phyloP scores from a whole-genome alignment of 1,140 invertebrate genomes.

The Tetragnatha versicolor region DNA sequence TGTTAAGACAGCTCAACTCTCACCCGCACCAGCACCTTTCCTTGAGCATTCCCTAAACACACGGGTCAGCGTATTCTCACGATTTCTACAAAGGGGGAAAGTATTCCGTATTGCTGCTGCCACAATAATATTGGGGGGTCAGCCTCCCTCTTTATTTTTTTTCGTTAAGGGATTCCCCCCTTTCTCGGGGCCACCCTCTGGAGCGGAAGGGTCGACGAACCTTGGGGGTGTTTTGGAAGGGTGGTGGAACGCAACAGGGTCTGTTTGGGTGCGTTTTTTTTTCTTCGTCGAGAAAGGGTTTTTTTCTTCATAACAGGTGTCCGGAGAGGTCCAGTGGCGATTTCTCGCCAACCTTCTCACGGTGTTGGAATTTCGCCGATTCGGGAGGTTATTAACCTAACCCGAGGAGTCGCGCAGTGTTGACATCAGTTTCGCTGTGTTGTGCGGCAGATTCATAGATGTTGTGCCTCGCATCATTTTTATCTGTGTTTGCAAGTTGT shows the following conservation, averaged over 20 bases:
- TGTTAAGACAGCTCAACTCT: too few relatives aligned
- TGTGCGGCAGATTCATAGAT: too few relatives aligned
- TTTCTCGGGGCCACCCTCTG: not conserved
- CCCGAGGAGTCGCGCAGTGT: too few relatives aligned
- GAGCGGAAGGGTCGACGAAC: slow-evolving; percentile 33
- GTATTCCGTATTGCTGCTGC: not conserved
- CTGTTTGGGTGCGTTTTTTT: not conserved
- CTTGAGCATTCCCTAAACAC: too few relatives aligned
- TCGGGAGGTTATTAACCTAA: too few relatives aligned
- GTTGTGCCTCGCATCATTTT: too few relatives aligned
- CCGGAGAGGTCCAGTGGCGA: not conserved
- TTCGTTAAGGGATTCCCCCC: not conserved
- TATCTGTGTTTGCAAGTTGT: too few relatives aligned
- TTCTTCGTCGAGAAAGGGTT: not conserved
- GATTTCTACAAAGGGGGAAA: not conserved
- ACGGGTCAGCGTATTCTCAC: too few relatives aligned
- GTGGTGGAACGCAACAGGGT: not conserved
- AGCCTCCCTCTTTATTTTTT: slow-evolving; percentile 15
- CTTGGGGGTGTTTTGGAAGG: slow-evolving; percentile 1
- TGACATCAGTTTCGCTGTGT: too few relatives aligned
- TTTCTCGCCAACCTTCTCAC: not conserved
- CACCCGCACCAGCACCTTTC: too few relatives aligned
- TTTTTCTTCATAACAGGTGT: slow-evolving; percentile 8
- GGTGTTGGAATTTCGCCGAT: too few relatives aligned
- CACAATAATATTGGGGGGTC: not conserved